Conservation (phyloP, 2,888 invertebrate species). For the Silvanus unidentatus region DNA sequence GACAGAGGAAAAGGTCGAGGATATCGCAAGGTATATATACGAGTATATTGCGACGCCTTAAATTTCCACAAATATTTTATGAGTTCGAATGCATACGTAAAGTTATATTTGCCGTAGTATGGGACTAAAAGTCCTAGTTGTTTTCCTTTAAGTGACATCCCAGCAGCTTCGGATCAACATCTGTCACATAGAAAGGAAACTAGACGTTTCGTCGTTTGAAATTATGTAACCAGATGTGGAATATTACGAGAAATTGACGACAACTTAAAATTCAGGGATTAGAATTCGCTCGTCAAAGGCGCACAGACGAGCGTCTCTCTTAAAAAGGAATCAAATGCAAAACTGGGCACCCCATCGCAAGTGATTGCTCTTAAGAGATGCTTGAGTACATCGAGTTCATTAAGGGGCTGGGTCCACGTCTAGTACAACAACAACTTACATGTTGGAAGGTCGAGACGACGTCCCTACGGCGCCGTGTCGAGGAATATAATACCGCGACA, state of each 20-base stretch:
- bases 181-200: slow-evolving; percentile 24
- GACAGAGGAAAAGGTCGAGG: no score
- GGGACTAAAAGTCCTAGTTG: slow-evolving; percentile 14
- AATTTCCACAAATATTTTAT: no score
- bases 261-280: no score
- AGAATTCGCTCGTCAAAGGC: no score
- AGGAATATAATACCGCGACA: slow-evolving; percentile 26
- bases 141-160: slow-evolving; percentile 27
- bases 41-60: no score
- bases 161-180: slow-evolving; percentile 20
- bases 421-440: slow-evolving; percentile 10
- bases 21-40: no score
- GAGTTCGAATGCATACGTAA: no score
- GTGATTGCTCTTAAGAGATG: slow-evolving; percentile 11
- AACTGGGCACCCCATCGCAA: no score
- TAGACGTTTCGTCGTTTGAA: slow-evolving; percentile 24
- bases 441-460: slow-evolving; percentile 4
- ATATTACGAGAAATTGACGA: slow-evolving; percentile 14
- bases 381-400: slow-evolving; percentile 16
- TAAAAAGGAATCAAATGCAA: no score
- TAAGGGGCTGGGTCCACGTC: slow-evolving; percentile 9
- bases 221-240: slow-evolving; percentile 27
- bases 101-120: no score
- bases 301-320: no score
- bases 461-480: slow-evolving; percentile 22